phyloP scores from a whole-genome alignment of 1,140 invertebrate species.

The Drosophila virilis region DNA sequence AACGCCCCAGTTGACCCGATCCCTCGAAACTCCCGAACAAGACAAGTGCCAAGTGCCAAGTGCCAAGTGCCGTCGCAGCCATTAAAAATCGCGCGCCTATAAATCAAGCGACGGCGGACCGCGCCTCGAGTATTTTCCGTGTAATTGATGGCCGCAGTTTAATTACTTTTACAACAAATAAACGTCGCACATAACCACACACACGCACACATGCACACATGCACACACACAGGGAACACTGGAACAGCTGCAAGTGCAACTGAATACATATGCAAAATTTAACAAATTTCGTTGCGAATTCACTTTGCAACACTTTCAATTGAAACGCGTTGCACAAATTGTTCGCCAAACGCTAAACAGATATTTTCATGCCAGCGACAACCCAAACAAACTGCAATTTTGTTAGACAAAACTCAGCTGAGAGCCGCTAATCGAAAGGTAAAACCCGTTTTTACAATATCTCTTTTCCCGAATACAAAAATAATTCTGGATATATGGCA shows the following conservation, averaged over 20 bases:
- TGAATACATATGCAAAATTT: conserved; percentile 69
- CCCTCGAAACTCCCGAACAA: conserved; percentile 18
- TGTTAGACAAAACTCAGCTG: conserved; percentile 23
- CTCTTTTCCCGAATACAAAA: conserved; percentile 27
- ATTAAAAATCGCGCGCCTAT: conserved; percentile 75
- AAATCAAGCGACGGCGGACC: conserved; percentile 72
- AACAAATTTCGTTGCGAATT: conserved; percentile 82
- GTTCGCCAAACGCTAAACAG: conserved; percentile 44
- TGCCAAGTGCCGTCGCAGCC: conserved; percentile 61
- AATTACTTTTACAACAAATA: conserved; percentile 82
- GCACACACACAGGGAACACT: conserved; percentile 8
- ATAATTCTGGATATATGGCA: conserved; percentile 31
- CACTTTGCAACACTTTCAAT: conserved; percentile 55
- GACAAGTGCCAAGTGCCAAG: conserved; percentile 42
- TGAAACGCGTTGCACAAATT: conserved; percentile 50
- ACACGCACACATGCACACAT: conserved; percentile 18
- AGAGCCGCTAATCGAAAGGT: conserved; percentile 65
- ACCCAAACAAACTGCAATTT: conserved; percentile 34
- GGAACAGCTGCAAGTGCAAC: conserved; percentile 48
- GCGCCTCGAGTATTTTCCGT: conserved; percentile 62
- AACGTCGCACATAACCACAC: conserved; percentile 47
- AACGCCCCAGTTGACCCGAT: conserved; percentile 46
- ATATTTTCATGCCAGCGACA: conserved; percentile 16
- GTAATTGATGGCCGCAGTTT: conserved; percentile 76
- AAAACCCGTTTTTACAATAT: conserved; percentile 57